These are phyloP conservation scores for Mellivora capensis DNA, from an alignment of 2,113 vertebrate genomes.

Conservation along the genomic window DNA sequence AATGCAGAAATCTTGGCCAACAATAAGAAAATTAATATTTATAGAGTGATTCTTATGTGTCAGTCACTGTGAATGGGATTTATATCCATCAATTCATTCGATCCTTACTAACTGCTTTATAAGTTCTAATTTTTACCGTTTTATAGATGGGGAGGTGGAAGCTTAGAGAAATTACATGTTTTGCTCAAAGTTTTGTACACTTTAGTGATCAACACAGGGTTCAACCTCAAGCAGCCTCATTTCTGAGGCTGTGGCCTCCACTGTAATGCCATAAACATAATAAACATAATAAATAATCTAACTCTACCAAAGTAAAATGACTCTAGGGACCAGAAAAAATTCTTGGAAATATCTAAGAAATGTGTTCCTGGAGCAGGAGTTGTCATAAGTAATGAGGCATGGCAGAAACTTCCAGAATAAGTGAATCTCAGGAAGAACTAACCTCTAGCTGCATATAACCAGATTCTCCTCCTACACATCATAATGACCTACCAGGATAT, in stretches of 20 bases:
- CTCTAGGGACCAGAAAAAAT: neutral
- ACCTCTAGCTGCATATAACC: neutral
- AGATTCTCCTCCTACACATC: neutral
- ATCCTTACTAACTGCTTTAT: neutral
- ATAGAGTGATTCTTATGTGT: neutral
- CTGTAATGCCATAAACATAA: neutral
- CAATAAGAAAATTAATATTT: neutral
- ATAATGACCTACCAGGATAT: too few relatives aligned
- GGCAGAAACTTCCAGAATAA: neutral
- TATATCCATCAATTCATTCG: neutral
- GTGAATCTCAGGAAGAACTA: neutral
- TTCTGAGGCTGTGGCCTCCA: neutral
- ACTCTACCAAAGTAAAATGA: neutral
- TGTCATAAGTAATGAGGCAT: neutral
- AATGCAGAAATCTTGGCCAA: neutral
- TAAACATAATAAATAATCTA: neutral
- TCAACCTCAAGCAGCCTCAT: neutral
- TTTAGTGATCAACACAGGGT: neutral
- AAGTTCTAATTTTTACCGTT: neutral
- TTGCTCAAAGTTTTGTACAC: neutral
- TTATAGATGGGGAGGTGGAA: neutral
- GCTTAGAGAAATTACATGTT: neutral
- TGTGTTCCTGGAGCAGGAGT: neutral
- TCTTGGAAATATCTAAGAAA: neutral
- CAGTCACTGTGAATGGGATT: neutral